Evolutionary conservation across 2,888 invertebrate species (phyloP), one percentile per base, ranked within the genome.

Genomic region (Mesodorylaimus sp.): DNA sequence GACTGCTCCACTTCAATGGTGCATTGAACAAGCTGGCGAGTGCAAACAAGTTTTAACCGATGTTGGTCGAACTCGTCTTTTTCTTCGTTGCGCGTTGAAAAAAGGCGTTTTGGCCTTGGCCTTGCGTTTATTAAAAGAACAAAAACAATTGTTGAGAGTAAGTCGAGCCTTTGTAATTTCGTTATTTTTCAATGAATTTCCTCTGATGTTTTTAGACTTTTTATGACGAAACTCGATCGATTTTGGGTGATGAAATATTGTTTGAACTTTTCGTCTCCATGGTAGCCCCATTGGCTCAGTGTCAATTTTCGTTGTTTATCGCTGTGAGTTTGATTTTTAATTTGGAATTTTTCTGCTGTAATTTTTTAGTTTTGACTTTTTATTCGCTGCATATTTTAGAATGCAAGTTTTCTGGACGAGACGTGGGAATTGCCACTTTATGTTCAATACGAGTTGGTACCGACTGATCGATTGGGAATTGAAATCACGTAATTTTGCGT

Each of bases 221-320:
- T 5, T 51, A 42, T 23, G 50, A 52, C 27, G 47, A 52, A 21
- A 29, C 37, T 52, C 63, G 55, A 56, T 72, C 73, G 1, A 74
- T 77, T 50, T 60, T 78, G 24, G 77, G 77, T 7, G 75, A 78
- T 67, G 77, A 77, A 65, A 78, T 79, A 56, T 61, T 78, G 25
- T 67, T 70, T 0, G 73, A 76, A 64, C 75, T 77, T 58, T 68
- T 76, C 50, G 58, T 75, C 49, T 77, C 77, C 0, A 73, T 75
- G 21, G 60, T 77, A 32, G 60, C 73, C 45, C 75, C 75, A 63
- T 47, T 58, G 29, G 45, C 50, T 1, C 50, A 49, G 23, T 68
- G 55, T 63, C 19, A 43, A 2, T 52, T 52, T 28, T 13, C 45
- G 24, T 39, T 52, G 23, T 49, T 49, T 39, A 27, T 43, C 24